Base-by-base conservation (phyloP, 2,888 invertebrate species). In the Perdita meconis region DNA sequence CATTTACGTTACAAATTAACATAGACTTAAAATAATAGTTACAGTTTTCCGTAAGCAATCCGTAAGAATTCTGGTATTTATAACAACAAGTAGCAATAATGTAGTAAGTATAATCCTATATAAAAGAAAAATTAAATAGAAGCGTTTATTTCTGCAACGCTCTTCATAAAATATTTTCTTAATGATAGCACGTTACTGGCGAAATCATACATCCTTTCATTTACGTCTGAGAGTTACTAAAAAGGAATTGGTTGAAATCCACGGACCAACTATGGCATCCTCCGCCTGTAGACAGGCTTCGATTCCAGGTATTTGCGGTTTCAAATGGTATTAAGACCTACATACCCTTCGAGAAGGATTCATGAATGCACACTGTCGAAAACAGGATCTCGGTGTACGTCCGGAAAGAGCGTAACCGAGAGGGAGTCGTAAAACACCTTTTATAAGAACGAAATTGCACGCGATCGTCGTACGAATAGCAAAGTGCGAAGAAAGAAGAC, bases 321-420 rank as follows among this genome's bases (percentile, higher is more conserved):
- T 47, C 12, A 47, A 47, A 22, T 47, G 47, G 44, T 8, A 16
- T 44, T 44, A 44, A 16, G 47, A 47, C 47, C 47, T 22, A 47
- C 44, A 19, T 47, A 47, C 19, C 3, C 22, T 2, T 6, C 10
- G 3, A 22, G 47, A 10, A 6, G 22, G 16, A 47, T 47, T 47
- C 10, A 2, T 19, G 47, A 19, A 10, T 22, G 3, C 47, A 19
- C 3, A 10, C 47, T 47, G 47, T 3, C 47, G 22, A 3, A 19
- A 47, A 30, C 30, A 30, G n/a, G n/a, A 30, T 30, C 22, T 47
- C 4, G 19, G 19, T 19, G 8, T 22, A 19, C 10, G 2, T 47
- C 19, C 10, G 3, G 47, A 10, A 47, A 19, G 19, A 10, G 19
- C 19, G 10, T 10, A 47, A 47, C 19, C 19, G 47, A 47, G 16